phyloP scores from a whole-genome alignment of 1,140 invertebrate species.

The Trinorchestia longiramus region DNA sequence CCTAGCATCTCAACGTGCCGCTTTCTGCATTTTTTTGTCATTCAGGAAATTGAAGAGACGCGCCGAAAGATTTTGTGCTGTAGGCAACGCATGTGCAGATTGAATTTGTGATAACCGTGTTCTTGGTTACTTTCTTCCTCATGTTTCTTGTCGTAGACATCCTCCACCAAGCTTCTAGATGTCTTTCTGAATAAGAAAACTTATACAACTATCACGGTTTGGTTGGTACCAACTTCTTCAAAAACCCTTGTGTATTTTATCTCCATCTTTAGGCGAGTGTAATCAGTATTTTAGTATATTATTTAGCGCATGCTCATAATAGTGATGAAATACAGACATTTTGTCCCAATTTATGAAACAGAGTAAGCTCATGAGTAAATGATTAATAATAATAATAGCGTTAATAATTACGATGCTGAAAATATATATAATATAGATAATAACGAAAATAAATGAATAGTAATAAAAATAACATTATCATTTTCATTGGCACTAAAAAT shows the following conservation, averaged over 20 bases:
- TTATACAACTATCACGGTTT: background rate
- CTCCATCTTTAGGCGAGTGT: too few relatives aligned
- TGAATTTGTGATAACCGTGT: background rate
- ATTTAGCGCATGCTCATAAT: too few relatives aligned
- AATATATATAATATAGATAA: too few relatives aligned
- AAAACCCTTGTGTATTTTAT: background rate
- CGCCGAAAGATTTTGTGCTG: background rate
- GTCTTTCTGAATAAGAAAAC: background rate
- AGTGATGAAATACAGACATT: too few relatives aligned
- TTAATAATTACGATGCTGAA: too few relatives aligned
- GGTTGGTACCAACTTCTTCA: background rate
- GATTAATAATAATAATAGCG: too few relatives aligned
- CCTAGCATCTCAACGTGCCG: background rate
- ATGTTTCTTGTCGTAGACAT: background rate
- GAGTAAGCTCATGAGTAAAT: too few relatives aligned
- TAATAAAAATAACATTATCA: too few relatives aligned
- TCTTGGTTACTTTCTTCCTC: background rate
- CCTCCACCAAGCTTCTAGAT: background rate
- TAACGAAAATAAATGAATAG: too few relatives aligned
- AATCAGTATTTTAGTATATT: too few relatives aligned
- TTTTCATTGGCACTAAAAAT: too few relatives aligned
- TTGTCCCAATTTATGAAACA: too few relatives aligned
- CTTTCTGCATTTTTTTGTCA: conserved; percentile 12
- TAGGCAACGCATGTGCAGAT: background rate
- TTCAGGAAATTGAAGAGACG: conserved; percentile 12